Conservation (phyloP, 2,113 vertebrate genomes). For the Opisthocomus hoazin region DNA sequence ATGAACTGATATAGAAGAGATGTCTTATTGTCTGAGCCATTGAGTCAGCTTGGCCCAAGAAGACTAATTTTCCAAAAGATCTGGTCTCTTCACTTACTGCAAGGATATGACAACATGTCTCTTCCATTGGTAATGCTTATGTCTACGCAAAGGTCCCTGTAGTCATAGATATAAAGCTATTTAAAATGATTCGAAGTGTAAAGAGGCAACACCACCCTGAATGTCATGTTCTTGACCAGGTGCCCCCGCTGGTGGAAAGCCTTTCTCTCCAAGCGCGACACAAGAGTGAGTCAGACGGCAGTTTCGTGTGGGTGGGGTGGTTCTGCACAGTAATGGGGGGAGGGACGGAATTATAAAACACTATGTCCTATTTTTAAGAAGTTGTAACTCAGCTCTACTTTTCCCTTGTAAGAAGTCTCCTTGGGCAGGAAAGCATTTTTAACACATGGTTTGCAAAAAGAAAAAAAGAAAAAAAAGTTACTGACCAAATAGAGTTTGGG, state of each 20-base stretch:
- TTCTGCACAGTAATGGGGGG: neutral
- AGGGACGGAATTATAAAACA: neutral
- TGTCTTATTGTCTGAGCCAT: constrained; percentile 12
- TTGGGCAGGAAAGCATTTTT: constrained; percentile 3
- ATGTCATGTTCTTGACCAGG: constrained; percentile 25
- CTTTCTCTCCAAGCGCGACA: constrained; percentile 1
- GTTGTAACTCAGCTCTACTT: constrained; percentile 17
- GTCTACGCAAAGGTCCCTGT: neutral
- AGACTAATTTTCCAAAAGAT: constrained; percentile 17
- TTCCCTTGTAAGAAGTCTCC: neutral
- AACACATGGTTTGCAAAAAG: neutral
- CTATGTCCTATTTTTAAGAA: constrained; percentile 22
- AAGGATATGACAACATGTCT: constrained; percentile 17
- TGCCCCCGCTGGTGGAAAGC: neutral
- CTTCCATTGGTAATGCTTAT: constrained; percentile 6
- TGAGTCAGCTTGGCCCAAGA: constrained; percentile 44
- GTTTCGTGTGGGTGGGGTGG: constrained; percentile 4
- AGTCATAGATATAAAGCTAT: constrained; percentile 1
- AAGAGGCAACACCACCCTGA: neutral
- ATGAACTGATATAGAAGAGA: neutral
- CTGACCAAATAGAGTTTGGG: neutral
- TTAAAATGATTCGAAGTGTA: neutral
- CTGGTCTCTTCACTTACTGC: neutral
- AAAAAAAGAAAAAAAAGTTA: neutral
- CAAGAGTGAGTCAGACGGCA: neutral